phyloP scores from a whole-genome alignment of 2,113 vertebrate species.

The Ramphastos sulfuratus region DNA sequence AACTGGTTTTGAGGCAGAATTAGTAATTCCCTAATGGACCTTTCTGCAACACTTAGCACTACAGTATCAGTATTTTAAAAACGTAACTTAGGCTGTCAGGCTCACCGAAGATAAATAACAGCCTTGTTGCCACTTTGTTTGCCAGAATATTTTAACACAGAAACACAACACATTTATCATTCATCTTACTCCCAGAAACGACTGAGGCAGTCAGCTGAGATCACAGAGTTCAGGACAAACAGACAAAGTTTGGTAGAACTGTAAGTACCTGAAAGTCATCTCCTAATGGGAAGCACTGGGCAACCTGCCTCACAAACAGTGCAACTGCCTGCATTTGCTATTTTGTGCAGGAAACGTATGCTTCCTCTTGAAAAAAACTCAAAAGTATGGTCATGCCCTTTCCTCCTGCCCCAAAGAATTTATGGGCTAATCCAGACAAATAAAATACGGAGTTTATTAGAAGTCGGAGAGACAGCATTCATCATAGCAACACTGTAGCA shows the following conservation, averaged over 20 bases:
- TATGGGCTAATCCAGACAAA: neutral
- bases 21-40: neutral
- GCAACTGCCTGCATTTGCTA: neutral
- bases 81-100: neutral
- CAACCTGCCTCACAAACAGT: neutral
- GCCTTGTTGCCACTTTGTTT: neutral
- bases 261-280: neutral
- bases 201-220: neutral
- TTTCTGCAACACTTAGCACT: neutral
- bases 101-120: neutral
- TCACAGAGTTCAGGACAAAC: neutral
- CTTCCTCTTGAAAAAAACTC: neutral
- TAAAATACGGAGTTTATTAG: neutral
- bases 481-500: neutral
- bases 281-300: accelerated
- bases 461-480: neutral
- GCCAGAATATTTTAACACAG: neutral
- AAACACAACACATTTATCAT: neutral
- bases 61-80: neutral
- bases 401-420: neutral
- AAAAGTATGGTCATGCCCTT: neutral
- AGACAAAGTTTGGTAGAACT: neutral
- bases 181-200: neutral
- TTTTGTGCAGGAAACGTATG: slow-evolving; percentile 16
- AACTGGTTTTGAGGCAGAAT: neutral